Conservation (phyloP, 2,888 invertebrate species). For the Boloria selene region DNA sequence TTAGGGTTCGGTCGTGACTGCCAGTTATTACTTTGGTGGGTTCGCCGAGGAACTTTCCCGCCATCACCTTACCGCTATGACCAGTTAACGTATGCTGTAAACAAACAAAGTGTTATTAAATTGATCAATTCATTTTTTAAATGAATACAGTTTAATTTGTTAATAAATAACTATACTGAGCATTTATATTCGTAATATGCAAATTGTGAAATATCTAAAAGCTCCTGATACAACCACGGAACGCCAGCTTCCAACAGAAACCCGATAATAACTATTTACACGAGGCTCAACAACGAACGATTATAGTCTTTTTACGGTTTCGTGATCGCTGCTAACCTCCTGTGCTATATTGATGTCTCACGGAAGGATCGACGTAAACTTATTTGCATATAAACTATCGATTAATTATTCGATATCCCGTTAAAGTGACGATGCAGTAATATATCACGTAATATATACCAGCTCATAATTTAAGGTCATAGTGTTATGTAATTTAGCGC, state of each 20-base stretch:
- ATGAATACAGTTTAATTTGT: not conserved
- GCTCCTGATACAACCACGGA: not conserved
- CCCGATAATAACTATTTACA: slow-evolving; percentile 57
- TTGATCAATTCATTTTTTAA: not conserved
- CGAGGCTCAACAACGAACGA: slow-evolving; percentile 59
- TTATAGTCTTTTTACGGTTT: slow-evolving; percentile 64
- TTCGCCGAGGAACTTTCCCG: slow-evolving; percentile 97
- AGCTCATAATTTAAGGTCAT: slow-evolving; percentile 28
- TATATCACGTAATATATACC: slow-evolving; percentile 29
- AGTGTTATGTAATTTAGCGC: slow-evolving; percentile 27
- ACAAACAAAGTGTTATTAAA: slow-evolving; percentile 19
- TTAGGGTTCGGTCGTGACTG: slow-evolving; percentile 98
- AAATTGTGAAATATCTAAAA: not conserved
- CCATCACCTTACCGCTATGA: slow-evolving; percentile 98
- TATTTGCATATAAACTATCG: slow-evolving; percentile 61
- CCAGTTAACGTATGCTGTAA: slow-evolving; percentile 94
- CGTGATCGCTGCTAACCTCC: slow-evolving; percentile 57
- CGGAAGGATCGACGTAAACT: slow-evolving; percentile 50
- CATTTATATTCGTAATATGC: not conserved
- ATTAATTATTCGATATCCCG: slow-evolving; percentile 52
- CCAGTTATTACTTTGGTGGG: slow-evolving; percentile 97
- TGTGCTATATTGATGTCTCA: slow-evolving; percentile 54
- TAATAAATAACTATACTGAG: not conserved
- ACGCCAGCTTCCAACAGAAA: slow-evolving; percentile 47
- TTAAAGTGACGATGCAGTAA: slow-evolving; percentile 23